A percentile compares a stretch with the other conserved stretches of the same genome.
Conservation (phyloP, 2,113 vertebrate genomes). For the Lepidothrix coronata region DNA sequence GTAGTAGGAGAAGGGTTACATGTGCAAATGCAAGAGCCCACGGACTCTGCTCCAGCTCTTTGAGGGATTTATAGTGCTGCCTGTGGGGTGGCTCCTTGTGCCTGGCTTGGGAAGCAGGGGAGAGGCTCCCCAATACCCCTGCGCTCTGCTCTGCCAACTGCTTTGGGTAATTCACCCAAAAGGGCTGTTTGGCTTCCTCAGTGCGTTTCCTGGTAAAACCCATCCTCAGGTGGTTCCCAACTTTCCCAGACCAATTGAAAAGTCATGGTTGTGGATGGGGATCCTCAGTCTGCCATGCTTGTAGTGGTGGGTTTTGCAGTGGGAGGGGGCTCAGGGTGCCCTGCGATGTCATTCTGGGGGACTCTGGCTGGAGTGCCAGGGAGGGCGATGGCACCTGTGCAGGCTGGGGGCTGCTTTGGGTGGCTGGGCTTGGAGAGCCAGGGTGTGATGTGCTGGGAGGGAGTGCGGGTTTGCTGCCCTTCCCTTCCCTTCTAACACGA, state of each 20-base stretch:
- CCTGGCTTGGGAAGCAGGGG: neutral
- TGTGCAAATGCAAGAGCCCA: neutral
- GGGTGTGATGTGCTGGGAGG: accelerated
- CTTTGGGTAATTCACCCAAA: neutral
- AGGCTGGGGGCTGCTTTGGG: no score
- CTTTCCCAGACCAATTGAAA: accelerated
- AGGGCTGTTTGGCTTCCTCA: neutral
- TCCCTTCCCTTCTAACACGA: neutral
- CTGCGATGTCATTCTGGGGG: accelerated
- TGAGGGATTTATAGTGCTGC: neutral
- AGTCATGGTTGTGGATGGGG: accelerated
- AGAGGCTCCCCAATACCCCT: neutral
- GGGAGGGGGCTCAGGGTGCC: no score
- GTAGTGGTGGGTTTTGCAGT: accelerated
- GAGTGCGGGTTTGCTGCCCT: accelerated
- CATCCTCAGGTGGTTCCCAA: accelerated
- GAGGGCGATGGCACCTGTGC: accelerated
- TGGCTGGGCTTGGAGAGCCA: neutral
- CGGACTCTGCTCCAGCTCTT: neutral
- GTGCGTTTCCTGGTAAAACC: accelerated
- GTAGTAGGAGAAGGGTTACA: neutral
- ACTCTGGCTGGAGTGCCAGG: accelerated
- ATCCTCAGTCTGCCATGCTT: neutral
- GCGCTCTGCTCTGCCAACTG: accelerated
- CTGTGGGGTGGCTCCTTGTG: neutral